Base-by-base conservation (phyloP, 1,140 invertebrate genomes). In the Drosophila murphyi region DNA sequence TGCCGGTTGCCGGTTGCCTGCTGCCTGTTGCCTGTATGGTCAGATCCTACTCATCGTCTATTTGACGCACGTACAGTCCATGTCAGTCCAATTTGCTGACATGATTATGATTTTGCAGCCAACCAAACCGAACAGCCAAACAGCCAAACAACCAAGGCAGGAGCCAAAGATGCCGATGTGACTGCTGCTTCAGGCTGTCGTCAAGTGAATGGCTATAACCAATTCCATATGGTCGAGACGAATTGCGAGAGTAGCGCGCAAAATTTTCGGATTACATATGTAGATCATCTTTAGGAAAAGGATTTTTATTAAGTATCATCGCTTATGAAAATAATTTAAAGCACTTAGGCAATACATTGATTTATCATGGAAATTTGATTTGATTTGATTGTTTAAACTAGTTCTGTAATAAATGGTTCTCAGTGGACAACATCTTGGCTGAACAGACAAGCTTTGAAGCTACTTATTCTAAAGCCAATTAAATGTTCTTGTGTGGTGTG, bases 31-130 rank as follows among this genome's bases (percentile, higher is more conserved):
- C 55, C 51, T 62, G 52, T 43, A 43, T 47, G 32, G 45, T 59
- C 62, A 85, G 86, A 89, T 89, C 85, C 85, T 85, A 82, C 70
- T 89, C 86, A 90, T 89, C 86, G 80, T 68, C 59, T 70, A 89
- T 80, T 89, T 89, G 80, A 78, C 71, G 80, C 85, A 89, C 85
- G 85, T 89, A 89, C 81, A 78, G 78, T 63, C 62, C 78, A 89
- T 89, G 85, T 89, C 85, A 89, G 85, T 85, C 86, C 78, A 89
- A 89, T 89, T 89, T 89, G 85, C 81, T 80, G 85, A 89, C 85
- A 89, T 89, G 85, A 89, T 89, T 89, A 89, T 89, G 85, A 89
- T 89, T 89, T 89, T 89, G 71, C 61, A 67, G 65, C 67, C 77
- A 72, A 47, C 45, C 57, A 60, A 48, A 6, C 28, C 4, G 5